phyloP scores from a whole-genome alignment of 1,140 invertebrate genomes.

The Lepidotrigona ventralis region DNA sequence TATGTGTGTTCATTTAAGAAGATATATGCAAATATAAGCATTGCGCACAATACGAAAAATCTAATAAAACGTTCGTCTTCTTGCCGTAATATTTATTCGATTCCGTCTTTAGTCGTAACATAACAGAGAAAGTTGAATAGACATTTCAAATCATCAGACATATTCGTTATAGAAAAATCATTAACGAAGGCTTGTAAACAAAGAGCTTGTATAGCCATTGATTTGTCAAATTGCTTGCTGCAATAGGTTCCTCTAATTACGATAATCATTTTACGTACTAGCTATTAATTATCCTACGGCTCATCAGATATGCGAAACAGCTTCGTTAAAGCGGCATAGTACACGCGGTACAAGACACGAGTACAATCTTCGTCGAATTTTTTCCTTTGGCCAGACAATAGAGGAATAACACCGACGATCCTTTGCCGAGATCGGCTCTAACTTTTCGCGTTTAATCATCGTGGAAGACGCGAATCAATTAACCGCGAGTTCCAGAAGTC shows the following conservation, averaged over 20 bases:
- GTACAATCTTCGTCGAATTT: not conserved
- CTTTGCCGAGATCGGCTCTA: not conserved
- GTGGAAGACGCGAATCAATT: constrained; percentile 2
- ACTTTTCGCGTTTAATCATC: not conserved
- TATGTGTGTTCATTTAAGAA: too few species aligned
- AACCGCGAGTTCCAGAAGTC: not conserved
- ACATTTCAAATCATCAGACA: not conserved
- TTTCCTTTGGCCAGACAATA: not conserved
- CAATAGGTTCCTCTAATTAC: not conserved
- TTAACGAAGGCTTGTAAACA: not conserved
- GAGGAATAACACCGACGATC: not conserved
- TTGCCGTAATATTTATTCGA: too few species aligned
- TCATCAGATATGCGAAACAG: not conserved
- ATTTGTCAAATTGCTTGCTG: constrained; percentile 12
- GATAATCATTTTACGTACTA: not conserved
- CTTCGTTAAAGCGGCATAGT: not conserved
- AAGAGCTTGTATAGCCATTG: not conserved
- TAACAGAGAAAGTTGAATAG: not conserved
- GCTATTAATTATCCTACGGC: not conserved
- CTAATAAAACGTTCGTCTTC: too few species aligned
- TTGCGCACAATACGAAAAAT: too few species aligned
- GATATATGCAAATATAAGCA: too few species aligned
- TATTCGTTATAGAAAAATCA: not conserved
- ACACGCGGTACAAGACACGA: not conserved
- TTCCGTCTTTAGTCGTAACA: too few species aligned